A percentile compares a stretch with the other conserved stretches of the same genome.
These are phyloP conservation scores for Cyanoramphus novaezelandiae DNA, from an alignment of 2,113 vertebrate genomes.

Conservation along the genomic window DNA sequence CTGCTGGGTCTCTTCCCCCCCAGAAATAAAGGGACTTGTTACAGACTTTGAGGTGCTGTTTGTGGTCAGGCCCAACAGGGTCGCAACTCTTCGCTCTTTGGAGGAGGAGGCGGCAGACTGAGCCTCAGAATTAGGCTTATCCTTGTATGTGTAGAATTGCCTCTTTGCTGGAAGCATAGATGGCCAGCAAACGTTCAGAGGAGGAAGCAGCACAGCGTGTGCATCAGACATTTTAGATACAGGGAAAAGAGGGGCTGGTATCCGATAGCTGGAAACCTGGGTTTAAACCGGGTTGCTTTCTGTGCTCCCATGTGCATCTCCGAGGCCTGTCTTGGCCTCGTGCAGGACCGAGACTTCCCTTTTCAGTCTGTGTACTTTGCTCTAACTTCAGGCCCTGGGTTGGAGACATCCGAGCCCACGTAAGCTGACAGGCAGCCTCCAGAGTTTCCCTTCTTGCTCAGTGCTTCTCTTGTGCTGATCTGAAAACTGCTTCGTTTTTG, in stretches of 20 bases:
- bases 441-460: neutral
- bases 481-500: neutral
- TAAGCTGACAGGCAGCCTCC: neutral
- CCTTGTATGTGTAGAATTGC: neutral
- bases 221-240: neutral
- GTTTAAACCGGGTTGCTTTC: neutral
- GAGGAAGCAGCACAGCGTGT: neutral
- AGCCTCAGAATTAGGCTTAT: neutral
- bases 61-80: neutral
- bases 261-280: neutral
- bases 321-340: neutral
- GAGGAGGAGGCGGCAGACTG: neutral
- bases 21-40: fast-evolving
- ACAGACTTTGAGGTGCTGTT: fast-evolving
- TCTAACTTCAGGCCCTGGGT: neutral
- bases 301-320: neutral
- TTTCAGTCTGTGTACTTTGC: neutral
- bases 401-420: neutral
- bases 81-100: neutral
- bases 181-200: neutral
- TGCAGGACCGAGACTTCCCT: neutral
- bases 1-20: neutral
- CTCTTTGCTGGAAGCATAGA: neutral
- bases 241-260: neutral
- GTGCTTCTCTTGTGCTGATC: neutral